Conservation (phyloP, 2,888 invertebrate species). For the Dryobota labecula region DNA sequence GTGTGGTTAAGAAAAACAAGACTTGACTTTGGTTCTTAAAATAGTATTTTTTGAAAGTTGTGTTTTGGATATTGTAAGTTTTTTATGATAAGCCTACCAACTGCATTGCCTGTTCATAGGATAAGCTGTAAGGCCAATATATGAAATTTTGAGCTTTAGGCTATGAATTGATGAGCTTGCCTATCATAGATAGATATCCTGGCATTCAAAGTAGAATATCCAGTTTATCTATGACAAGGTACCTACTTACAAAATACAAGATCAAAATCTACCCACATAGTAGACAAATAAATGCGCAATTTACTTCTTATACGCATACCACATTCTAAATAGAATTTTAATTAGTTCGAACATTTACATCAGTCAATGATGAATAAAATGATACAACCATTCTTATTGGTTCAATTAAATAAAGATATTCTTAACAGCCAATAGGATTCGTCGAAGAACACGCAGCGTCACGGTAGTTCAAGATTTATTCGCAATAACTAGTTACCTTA, state of each 20-base stretch:
- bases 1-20: constrained; percentile 26
- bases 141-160: neutral
- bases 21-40: constrained; percentile 24
- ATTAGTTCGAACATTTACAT: constrained; percentile 58
- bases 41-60: constrained; percentile 30
- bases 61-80: constrained; percentile 3
- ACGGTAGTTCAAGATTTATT: constrained; percentile 48
- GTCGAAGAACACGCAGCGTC: constrained; percentile 30
- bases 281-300: constrained; percentile 54
- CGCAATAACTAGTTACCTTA: constrained; percentile 65
- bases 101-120: no score
- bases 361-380: constrained; percentile 21
- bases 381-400: constrained; percentile 50
- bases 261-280: constrained; percentile 52
- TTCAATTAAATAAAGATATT: constrained; percentile 25
- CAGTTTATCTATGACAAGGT: neutral
- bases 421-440: constrained; percentile 50
- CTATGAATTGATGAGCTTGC: neutral
- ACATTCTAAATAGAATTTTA: constrained; percentile 55
- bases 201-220: constrained; percentile 6
- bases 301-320: constrained; percentile 63
- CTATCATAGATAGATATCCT: neutral
- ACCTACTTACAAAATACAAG: constrained; percentile 27
- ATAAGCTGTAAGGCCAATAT: neutral
- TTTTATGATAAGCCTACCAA: neutral